phyloP scores from a whole-genome alignment of 2,888 invertebrate species.

The Macropis europaea region DNA sequence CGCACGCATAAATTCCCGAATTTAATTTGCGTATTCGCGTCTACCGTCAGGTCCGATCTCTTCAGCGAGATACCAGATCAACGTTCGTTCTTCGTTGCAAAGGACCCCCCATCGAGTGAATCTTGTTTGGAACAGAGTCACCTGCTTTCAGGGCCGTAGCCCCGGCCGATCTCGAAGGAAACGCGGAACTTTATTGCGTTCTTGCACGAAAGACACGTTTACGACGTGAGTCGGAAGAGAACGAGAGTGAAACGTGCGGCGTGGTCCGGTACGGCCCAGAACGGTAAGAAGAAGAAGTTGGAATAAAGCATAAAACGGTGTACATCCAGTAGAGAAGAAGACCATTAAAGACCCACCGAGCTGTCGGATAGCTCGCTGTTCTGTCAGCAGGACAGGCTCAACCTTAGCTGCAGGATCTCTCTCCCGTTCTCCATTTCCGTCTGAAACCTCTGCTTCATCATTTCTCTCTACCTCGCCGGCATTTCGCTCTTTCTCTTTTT shows the following conservation, averaged over 20 bases:
- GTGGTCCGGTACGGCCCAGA: slow-evolving; percentile 12
- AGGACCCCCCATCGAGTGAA: slow-evolving; percentile 58
- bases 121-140: slow-evolving; percentile 64
- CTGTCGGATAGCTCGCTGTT: slow-evolving; percentile 52
- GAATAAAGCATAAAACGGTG: slow-evolving; percentile 61
- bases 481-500: slow-evolving; percentile 10
- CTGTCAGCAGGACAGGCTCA: slow-evolving; percentile 57
- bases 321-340: slow-evolving; percentile 57
- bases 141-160: slow-evolving; percentile 62
- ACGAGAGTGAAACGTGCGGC: slow-evolving; percentile 50
- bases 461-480: background rate
- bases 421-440: slow-evolving; percentile 21
- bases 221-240: slow-evolving; percentile 59
- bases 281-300: slow-evolving; percentile 11
- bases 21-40: slow-evolving; percentile 23
- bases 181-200: slow-evolving; percentile 52
- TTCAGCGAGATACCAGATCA: slow-evolving; percentile 33
- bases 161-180: slow-evolving; percentile 40
- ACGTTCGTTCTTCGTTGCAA: slow-evolving; percentile 55
- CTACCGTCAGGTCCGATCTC: slow-evolving; percentile 14
- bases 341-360: slow-evolving; percentile 63
- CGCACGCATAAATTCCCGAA: slow-evolving; percentile 14
- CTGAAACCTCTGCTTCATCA: slow-evolving; percentile 8
- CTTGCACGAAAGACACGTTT: slow-evolving; percentile 57
- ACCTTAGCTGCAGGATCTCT: slow-evolving; percentile 49